Conservation (phyloP, 2,888 invertebrate genomes). For the Tipula vernalis region DNA sequence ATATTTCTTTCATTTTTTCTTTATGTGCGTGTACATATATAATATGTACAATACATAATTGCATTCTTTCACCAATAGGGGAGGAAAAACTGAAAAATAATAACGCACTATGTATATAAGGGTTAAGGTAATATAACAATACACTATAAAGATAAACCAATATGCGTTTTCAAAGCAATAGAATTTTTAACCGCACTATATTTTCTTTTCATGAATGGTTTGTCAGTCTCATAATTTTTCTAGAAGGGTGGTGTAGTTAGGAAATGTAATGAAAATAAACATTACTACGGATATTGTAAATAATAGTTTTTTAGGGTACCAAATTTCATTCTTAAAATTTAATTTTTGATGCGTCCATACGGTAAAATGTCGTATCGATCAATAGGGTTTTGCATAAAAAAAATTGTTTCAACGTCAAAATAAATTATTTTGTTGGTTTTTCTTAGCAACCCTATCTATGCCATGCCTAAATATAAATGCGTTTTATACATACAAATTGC, state of each 20-base stretch:
- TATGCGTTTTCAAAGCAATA: not conserved
- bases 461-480: not conserved
- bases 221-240: not conserved
- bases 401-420: not conserved
- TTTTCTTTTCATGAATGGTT: not conserved
- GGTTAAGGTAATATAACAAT: not conserved
- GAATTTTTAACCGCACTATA: not conserved
- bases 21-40: not conserved
- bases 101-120: not conserved
- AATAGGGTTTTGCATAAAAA: not conserved
- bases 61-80: not conserved
- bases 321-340: not conserved
- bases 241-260: not conserved
- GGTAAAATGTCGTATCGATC: not conserved
- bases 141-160: not conserved
- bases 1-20: not conserved
- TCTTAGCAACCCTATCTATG: not conserved
- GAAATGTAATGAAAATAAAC: not conserved
- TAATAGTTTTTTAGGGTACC: not conserved
- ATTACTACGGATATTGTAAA: not conserved
- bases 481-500: not conserved
- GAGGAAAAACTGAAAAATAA: not conserved
- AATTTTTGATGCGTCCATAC: not conserved
- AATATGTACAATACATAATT: not conserved
- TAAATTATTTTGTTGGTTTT: not conserved